phyloP scores from a whole-genome alignment of 2,888 invertebrate species.

The Acleris holmiana region DNA sequence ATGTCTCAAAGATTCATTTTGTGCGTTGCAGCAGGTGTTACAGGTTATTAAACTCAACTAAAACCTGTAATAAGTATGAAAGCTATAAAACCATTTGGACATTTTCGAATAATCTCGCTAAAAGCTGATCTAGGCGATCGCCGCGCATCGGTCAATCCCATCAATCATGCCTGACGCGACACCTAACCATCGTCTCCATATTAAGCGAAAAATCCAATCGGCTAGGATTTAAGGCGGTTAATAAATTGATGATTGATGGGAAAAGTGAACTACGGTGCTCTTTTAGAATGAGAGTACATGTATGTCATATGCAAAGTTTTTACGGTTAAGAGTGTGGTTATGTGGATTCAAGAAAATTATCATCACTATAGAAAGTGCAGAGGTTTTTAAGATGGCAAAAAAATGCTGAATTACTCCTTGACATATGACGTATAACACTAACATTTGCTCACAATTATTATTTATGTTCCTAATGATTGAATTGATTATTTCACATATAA shows the following conservation, averaged over 20 bases:
- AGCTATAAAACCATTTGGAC: conserved; percentile 11
- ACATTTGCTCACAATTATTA: too few relatives aligned
- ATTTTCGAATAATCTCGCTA: conserved; percentile 23
- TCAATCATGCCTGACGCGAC: conserved; percentile 32
- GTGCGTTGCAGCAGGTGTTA: too few relatives aligned
- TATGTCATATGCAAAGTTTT: too few relatives aligned
- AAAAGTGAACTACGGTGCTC: background rate
- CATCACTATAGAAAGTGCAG: too few relatives aligned
- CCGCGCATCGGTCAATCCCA: conserved; percentile 30
- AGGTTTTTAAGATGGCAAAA: too few relatives aligned
- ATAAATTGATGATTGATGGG: conserved; percentile 1
- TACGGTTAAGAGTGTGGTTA: too few relatives aligned
- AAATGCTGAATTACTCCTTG: too few relatives aligned
- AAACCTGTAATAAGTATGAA: conserved; percentile 14
- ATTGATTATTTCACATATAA: background rate
- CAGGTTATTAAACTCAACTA: background rate
- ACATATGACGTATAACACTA: too few relatives aligned
- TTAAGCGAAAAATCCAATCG: conserved; percentile 24
- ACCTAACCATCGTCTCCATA: conserved; percentile 31
- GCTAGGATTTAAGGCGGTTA: background rate
- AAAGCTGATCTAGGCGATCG: conserved; percentile 33
- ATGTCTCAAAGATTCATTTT: background rate
- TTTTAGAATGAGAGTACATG: background rate
- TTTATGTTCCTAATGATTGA: background rate
- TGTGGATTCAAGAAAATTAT: too few relatives aligned